These are phyloP conservation scores for Ianthella basta DNA, from an alignment of 37 sponge, comb jelly and placozoan species.

Conservation along the genomic window DNA sequence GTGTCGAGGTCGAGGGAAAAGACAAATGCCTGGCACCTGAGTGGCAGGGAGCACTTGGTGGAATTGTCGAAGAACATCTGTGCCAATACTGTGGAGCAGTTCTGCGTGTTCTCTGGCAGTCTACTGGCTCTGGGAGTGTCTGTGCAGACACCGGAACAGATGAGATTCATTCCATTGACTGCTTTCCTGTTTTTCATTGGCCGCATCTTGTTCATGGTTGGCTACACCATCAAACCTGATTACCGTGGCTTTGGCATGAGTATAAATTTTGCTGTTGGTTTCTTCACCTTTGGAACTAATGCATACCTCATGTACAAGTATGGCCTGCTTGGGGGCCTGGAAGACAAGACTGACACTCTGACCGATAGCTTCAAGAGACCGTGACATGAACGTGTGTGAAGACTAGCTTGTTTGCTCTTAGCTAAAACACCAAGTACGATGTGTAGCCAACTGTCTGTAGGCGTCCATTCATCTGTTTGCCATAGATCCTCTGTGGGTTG, in stretches of 20 bases:
- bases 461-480: too few species aligned
- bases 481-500: too few species aligned
- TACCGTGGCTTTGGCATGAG: constrained; percentile 56
- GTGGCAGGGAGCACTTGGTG: constrained; percentile 50
- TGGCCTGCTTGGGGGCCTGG: constrained; percentile 1
- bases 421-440: too few species aligned
- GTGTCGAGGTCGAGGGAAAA: constrained; percentile 17
- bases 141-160: constrained; percentile 44
- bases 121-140: constrained; percentile 29
- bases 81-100: constrained; percentile 67
- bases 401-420: too few species aligned
- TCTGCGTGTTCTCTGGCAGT: neutral
- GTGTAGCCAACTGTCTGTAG: too few species aligned
- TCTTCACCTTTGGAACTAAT: constrained; percentile 6
- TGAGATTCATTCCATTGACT: constrained; percentile 64
- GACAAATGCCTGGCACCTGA: constrained; percentile 39
- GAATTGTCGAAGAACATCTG: constrained; percentile 49
- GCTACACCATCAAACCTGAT: constrained; percentile 45
- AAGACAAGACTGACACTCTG: constrained; percentile 12
- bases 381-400: too few species aligned
- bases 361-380: neutral
- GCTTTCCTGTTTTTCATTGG: constrained; percentile 39
- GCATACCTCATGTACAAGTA: neutral
- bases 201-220: constrained; percentile 56
- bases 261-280: constrained; percentile 22